Base-by-base conservation (phyloP, 2,113 vertebrate species). In the Sinosuthora webbiana region DNA sequence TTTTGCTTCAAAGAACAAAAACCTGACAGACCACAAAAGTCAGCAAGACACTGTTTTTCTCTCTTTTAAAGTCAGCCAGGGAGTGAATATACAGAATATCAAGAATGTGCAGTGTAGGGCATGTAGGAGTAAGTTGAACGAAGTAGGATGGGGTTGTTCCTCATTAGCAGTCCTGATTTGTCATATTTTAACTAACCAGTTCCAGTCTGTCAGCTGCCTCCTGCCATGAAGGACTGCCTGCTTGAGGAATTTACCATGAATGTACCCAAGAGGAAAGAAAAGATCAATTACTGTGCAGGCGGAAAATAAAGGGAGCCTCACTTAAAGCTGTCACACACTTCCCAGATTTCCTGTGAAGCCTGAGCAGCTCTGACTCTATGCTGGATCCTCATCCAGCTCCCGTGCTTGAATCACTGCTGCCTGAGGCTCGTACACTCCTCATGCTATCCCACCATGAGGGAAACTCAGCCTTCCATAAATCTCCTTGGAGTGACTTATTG, bases 301-400 rank as follows among this genome's bases (percentile, higher is more conserved):
- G 0, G 95, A 89, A 93, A 91, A 73, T 91, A 92, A 94, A 93
- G 80, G 76, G 77, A 97, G 70, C 88, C 92, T 95, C 92, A 94
- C 85, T 83, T 90, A 82, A 94, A 93, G 92, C 93, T 96, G 92
- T 96, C 92, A 94, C 94, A 95, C 75, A 94, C 81, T 96, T 94
- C 92, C 94, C 94, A 95, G 90, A 87, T 96, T 95, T 95, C 79
- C 84, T 83, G 41, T 96, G 95, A 92, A 89, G 90, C 91, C 89
- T 97, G 92, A 96, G 94, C 95, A 95, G 93, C 90, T 96, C 87
- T 97, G 85, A 91, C 90, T 91, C 93, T 90, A 9, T 13, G 2
- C 93, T 94, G 93, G 90, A 96, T 96, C 93, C 83, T 91, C 41
- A 67, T 93, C 81, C 89, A 95, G 89, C 93, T 94, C 59, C 86